Percentiles rank a stretch among this genome's conserved stretches.
Evolutionary conservation across 1,140 invertebrate genomes (phyloP).

Genomic region (Hycleus phaleratus): DNA sequence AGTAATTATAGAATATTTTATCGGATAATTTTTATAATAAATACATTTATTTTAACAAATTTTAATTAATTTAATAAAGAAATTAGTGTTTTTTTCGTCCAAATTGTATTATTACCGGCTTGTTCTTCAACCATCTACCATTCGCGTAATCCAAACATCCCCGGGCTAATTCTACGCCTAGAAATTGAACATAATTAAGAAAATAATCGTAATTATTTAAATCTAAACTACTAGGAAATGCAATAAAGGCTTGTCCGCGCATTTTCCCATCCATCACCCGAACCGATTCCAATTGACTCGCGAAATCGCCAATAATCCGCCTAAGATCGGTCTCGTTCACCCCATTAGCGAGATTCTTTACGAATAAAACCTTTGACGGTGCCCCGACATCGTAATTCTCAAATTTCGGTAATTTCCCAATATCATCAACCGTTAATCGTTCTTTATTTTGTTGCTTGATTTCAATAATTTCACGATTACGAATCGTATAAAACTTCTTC

Average conservation of each 20-base stretch:
- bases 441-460: conserved; percentile 32
- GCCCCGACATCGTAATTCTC: conserved; percentile 42
- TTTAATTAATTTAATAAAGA: no score
- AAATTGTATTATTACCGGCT: conserved; percentile 39
- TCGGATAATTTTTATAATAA: background rate
- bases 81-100: conserved; percentile 8
- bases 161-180: conserved; percentile 27
- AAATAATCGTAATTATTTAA: no score
- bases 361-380: conserved; percentile 43
- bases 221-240: conserved; percentile 41
- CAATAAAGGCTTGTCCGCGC: conserved; percentile 52
- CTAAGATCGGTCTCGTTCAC: conserved; percentile 42
- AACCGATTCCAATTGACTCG: conserved; percentile 32
- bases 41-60: no score
- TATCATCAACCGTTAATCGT: conserved; percentile 42
- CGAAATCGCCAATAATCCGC: conserved; percentile 40
- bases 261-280: conserved; percentile 46
- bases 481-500: conserved; percentile 39
- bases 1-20: background rate
- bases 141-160: conserved; percentile 34
- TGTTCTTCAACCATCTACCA: conserved; percentile 35
- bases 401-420: conserved; percentile 45
- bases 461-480: conserved; percentile 37
- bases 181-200: conserved; percentile 2
- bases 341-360: conserved; percentile 47